Evolutionary conservation across 2,113 vertebrate genomes (phyloP), one percentile per base, ranked within the genome.

Genomic region (Notiomystis cincta): DNA sequence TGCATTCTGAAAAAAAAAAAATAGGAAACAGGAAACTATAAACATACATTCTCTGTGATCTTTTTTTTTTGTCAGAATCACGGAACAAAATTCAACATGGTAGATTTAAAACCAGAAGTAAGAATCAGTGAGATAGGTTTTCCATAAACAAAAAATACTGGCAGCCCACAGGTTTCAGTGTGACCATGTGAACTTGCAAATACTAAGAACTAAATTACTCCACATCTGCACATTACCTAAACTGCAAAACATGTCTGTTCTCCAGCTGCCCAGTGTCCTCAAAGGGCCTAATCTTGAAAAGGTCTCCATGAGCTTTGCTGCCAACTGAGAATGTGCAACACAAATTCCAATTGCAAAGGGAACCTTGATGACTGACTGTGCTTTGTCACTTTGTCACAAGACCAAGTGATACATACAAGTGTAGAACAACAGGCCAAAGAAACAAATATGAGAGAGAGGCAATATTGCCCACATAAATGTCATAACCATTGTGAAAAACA

Each of bases 1-100:
- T 51, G 62, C 99, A 99, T 57, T n/a, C 99, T 99, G 54, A 9
- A 60, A 82, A 91, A 94, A 83, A 83, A 60, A 58, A 24, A 48
- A 70, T 3, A 95, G n/a, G 28, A 71, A 85, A 48, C n/a, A 73
- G 10, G 37, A 82, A 88, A 70, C 35, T 27, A 62, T 77, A 88
- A 94, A 51, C 30, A 69, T 19, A 51, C 1, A 13, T 4, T 38
- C 23, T 66, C 47, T 51, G 17, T 56, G 35, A 76, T 22, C 42
- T 56, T 64, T 13, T 35, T 35, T 53, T 69, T 87, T 30, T 84
- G 9, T 40, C 44, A 94, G 18, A 66, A 54, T 57, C 25, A 38
- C 7, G 10, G 22, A 66, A 71, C 40, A 82, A 48, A 73, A 79
- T 62, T 66, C 27, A 61, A 10, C 33, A n/a, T 5, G 4, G 4